These are phyloP conservation scores for Eudasyphora cyanicolor DNA, from an alignment of 2,888 invertebrate genomes.

Conservation along the genomic window DNA sequence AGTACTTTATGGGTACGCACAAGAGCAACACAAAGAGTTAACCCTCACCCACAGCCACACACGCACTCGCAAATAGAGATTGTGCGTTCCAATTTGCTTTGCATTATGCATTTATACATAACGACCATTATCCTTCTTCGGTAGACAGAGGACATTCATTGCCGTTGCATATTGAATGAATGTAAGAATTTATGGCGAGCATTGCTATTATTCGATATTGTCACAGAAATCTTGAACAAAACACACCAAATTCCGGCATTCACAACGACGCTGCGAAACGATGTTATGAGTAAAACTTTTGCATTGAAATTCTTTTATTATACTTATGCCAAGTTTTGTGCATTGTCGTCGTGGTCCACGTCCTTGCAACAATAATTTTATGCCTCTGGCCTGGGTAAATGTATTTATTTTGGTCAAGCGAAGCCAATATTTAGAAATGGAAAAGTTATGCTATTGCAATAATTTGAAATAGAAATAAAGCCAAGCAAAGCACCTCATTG, in stretches of 20 bases:
- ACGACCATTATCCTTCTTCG: slow-evolving; percentile 16
- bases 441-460: neutral
- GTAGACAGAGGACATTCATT: neutral
- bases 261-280: neutral
- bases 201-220: neutral
- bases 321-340: neutral
- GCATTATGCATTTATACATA: neutral
- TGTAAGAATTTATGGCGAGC: neutral
- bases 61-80: neutral
- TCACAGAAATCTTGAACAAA: neutral
- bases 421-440: neutral
- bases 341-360: too few species aligned
- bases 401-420: neutral
- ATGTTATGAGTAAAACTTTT: neutral
- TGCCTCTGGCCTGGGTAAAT: neutral
- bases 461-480: neutral
- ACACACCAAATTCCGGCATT: neutral
- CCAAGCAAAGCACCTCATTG: too few species aligned
- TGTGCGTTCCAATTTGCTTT: neutral
- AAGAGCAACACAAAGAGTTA: neutral
- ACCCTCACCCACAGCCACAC: neutral
- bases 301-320: neutral
- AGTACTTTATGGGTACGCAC: neutral
- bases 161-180: neutral
- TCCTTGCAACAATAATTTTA: too few species aligned